Evolutionary conservation across 2,888 invertebrate species (phyloP).

Genomic region (Hirtodrosophila trivittata): DNA sequence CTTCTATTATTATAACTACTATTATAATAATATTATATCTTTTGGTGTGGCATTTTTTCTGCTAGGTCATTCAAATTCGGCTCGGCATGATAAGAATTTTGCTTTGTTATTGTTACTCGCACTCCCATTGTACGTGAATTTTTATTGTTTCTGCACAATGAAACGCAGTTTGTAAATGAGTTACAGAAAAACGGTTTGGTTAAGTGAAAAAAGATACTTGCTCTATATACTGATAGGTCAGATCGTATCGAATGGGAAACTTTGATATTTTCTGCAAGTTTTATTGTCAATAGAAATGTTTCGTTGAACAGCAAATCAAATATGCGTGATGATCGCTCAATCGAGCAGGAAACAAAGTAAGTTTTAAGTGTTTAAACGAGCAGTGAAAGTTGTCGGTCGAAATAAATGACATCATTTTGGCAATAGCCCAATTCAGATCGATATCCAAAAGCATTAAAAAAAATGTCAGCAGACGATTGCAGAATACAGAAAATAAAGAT

Average conservation of each 20-base stretch:
- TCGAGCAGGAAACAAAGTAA: slow-evolving; percentile 17
- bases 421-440: slow-evolving; percentile 54
- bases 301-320: slow-evolving; percentile 46
- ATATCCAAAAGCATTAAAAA: slow-evolving; percentile 32
- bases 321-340: slow-evolving; percentile 43
- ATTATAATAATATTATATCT: slow-evolving; percentile 9
- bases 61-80: slow-evolving; percentile 54
- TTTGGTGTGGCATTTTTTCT: slow-evolving; percentile 27
- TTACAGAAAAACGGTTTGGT: slow-evolving; percentile 2
- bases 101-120: neutral
- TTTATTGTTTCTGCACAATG: slow-evolving; percentile 44
- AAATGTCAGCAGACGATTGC: slow-evolving; percentile 30
- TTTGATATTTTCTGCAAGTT: slow-evolving; percentile 5
- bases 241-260: neutral
- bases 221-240: neutral
- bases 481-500: slow-evolving; percentile 18
- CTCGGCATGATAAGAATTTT: slow-evolving; percentile 43
- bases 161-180: neutral
- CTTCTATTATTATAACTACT: slow-evolving; percentile 40
- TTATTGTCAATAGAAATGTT: slow-evolving; percentile 22
- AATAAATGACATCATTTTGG: slow-evolving; percentile 76
- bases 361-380: slow-evolving; percentile 47
- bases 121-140: neutral
- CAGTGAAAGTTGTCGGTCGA: slow-evolving; percentile 70
- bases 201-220: slow-evolving; percentile 34